These are phyloP conservation scores for Delphinus delphis DNA, from an alignment of 2,113 vertebrate genomes.

Conservation along the genomic window DNA sequence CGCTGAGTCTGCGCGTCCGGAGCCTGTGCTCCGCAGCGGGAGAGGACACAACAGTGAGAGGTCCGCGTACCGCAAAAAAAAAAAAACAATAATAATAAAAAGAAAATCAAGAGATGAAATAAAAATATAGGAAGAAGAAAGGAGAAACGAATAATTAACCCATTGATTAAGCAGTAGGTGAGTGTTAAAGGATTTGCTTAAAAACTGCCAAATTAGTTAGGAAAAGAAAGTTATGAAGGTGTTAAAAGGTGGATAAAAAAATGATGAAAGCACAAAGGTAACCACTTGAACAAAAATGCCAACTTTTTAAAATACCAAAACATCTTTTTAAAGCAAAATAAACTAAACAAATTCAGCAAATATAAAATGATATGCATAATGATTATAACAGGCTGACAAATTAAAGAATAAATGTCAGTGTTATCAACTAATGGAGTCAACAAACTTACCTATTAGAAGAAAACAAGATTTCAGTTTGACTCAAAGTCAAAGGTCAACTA, in stretches of 20 bases:
- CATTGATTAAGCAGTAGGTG: neutral
- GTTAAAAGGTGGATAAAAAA: neutral
- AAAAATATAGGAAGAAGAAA: neutral
- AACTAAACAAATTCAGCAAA: neutral
- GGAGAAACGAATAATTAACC: neutral
- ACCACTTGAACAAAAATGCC: neutral
- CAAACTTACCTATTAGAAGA: neutral
- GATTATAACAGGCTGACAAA: neutral
- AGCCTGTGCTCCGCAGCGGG: too few relatives aligned
- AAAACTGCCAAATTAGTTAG: neutral
- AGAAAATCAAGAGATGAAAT: neutral
- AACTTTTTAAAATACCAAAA: neutral
- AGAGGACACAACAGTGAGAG: too few relatives aligned
- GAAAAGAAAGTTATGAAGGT: neutral
- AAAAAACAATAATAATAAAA: too few relatives aligned
- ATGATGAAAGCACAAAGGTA: neutral
- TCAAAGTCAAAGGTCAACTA: neutral
- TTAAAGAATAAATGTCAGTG: neutral
- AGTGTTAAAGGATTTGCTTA: neutral
- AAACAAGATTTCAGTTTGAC: neutral
- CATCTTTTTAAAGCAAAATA: neutral
- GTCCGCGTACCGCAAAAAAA: too few relatives aligned
- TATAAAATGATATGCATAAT: neutral
- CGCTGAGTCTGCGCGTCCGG: too few relatives aligned
- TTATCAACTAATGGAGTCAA: neutral